These are phyloP conservation scores for Heliconius hermathena DNA, from an alignment of 1,140 invertebrate genomes.

Conservation along the genomic window DNA sequence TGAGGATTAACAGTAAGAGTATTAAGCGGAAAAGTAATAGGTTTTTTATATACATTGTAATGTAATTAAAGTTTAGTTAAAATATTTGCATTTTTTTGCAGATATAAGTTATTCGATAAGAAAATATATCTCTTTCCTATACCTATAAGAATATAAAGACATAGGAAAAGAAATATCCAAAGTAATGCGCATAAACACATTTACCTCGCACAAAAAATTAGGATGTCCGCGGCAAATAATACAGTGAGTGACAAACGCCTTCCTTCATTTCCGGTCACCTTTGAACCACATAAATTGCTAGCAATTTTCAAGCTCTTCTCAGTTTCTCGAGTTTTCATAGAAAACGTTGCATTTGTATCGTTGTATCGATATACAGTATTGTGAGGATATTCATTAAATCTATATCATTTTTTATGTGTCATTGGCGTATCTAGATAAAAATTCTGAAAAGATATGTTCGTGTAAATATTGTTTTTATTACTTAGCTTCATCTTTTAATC, in stretches of 20 bases:
- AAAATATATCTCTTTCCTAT: too few species aligned
- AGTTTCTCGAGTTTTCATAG: conserved; percentile 39
- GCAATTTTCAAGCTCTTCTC: conserved; percentile 70
- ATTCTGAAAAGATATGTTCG: too few species aligned
- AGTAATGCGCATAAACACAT: conserved; percentile 29
- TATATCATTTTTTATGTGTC: neutral
- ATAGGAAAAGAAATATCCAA: neutral
- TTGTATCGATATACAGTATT: neutral
- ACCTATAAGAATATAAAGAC: too few species aligned
- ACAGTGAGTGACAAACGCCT: conserved; percentile 72
- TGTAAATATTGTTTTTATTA: too few species aligned
- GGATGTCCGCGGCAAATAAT: conserved; percentile 62
- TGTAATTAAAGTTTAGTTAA: too few species aligned
- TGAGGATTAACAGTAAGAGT: neutral
- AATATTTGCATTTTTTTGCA: too few species aligned
- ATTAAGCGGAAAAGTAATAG: neutral
- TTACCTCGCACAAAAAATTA: conserved; percentile 46
- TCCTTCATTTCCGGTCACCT: conserved; percentile 69
- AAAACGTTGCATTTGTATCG: conserved; percentile 13
- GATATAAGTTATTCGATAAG: too few species aligned
- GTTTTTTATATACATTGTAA: too few species aligned
- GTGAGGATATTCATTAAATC: neutral
- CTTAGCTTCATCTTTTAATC: too few species aligned
- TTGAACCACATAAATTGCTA: conserved; percentile 73
- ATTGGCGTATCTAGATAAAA: too few species aligned